A percentile compares a stretch with the other conserved stretches of the same genome.
Evolutionary conservation across 2,113 vertebrate genomes (phyloP).

Genomic region (Dipodomys merriami): DNA sequence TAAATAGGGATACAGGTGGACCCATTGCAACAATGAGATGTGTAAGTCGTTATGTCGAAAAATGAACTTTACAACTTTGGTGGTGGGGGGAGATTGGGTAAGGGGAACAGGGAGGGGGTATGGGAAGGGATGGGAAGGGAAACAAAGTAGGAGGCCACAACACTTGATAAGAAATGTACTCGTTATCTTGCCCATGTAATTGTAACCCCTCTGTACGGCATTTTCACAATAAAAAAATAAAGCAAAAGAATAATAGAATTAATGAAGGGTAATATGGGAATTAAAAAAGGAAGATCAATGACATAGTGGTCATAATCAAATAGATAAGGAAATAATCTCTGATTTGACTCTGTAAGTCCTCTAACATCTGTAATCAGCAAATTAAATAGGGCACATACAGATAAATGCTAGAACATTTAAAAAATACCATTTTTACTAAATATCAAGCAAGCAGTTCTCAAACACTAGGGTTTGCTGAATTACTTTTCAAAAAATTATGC

Average conservation of each 20-base stretch:
- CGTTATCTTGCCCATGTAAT: too few species aligned
- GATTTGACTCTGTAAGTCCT: background rate
- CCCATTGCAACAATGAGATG: too few species aligned
- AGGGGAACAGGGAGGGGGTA: too few species aligned
- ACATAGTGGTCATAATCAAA: background rate
- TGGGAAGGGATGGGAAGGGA: too few species aligned
- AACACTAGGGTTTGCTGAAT: background rate
- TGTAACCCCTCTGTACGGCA: too few species aligned
- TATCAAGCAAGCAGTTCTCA: background rate
- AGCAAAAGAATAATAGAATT: background rate
- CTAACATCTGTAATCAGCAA: background rate
- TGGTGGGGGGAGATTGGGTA: too few species aligned
- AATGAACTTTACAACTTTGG: too few species aligned
- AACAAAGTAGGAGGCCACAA: too few species aligned
- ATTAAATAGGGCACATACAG: background rate
- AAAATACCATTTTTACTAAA: background rate
- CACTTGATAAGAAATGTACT: too few species aligned
- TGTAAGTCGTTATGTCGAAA: too few species aligned
- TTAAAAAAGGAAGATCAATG: background rate
- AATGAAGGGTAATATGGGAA: background rate
- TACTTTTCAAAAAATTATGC: background rate
- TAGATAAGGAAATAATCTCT: background rate
- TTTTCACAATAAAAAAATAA: background rate
- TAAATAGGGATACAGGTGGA: too few species aligned
- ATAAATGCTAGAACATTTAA: background rate